phyloP scores from a whole-genome alignment of 37 sponge, comb jelly and placozoan genomes.

The Eunapius fragilis region DNA sequence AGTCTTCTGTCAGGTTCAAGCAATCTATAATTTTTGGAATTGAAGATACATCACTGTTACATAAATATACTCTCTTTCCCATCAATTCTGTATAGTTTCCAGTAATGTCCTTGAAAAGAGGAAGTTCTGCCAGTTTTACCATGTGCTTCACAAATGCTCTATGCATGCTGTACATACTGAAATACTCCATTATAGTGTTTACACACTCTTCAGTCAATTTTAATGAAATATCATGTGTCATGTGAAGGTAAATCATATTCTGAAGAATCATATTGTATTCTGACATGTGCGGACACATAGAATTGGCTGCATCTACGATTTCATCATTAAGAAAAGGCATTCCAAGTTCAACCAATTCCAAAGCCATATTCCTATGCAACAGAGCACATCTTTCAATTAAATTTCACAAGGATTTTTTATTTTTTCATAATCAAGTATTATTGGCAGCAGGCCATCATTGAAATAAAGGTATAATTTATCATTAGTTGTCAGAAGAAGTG shows the following conservation, averaged over 20 bases:
- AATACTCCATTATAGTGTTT: not conserved
- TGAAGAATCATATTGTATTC: not conserved
- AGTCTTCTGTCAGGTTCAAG: not conserved
- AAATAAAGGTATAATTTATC: slow-evolving; percentile 3
- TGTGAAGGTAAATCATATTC: slow-evolving; percentile 8
- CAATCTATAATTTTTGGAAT: slow-evolving; percentile 26
- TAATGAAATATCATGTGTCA: not conserved
- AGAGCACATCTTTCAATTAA: not conserved
- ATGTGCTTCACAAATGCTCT: not conserved
- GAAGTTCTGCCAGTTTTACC: slow-evolving; percentile 15
- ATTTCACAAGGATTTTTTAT: not conserved
- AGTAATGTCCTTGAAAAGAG: slow-evolving; percentile 50
- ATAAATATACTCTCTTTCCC: slow-evolving; percentile 39
- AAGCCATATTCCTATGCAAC: not conserved
- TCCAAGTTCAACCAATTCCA: not conserved
- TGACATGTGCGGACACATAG: not conserved
- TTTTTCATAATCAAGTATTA: no score
- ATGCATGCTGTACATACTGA: no score
- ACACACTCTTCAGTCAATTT: not conserved
- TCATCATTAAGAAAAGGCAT: slow-evolving; percentile 32
- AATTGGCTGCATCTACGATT: not conserved
- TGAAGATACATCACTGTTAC: slow-evolving; percentile 9
- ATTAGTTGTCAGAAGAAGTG: not conserved
- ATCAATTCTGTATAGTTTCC: slow-evolving; percentile 22
- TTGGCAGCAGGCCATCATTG: not conserved